Base-by-base conservation (phyloP, 2,888 invertebrate species). In the Maniola hyperantus region DNA sequence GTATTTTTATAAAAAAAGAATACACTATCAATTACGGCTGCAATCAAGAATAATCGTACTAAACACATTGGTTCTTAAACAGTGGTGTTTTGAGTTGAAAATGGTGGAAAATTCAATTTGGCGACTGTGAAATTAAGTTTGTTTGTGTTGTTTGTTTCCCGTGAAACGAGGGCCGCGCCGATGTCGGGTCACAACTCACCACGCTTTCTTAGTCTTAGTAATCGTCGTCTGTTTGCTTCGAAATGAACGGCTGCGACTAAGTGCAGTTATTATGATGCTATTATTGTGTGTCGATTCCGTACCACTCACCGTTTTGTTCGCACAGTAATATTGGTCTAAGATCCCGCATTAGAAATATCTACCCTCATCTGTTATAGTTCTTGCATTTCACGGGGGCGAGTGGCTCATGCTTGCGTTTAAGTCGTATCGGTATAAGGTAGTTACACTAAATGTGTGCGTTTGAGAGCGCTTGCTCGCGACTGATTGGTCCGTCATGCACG, bases 121-220 rank as follows among this genome's bases (percentile, higher is more conserved):
- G 44, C 50, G 39, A 42, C 42, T 20, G 20, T 39, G 18, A 55
- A 54, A 36, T 54, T 54, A n/a, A n/a, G 53, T 15, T 46, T 39
- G 20, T 5, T 20, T 44, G 63, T 65, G 48, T 42, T 61, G 58
- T 6, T 46, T 48, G 48, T 53, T n/a, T 64, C 46, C 57, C 60
- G 64, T 46, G 59, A 67, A 69, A 68, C 46, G 48, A 54, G 59
- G 65, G 60, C 65, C 67, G 66, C 65, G 63, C 64, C 67, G 68
- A 67, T 66, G 73, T 64, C 66, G 74, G 83, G 83, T 84, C 83
- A 81, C 78, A 81, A 83, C 83, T 84, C 83, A 81, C 78, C 82
- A 83, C 83, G 83, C 84, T 84, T 84, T 84, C 84, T 76, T 79
- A 72, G 72, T 69, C 67, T 64, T 70, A 72, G 75, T 83, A 83